Evolutionary conservation across 2,797 vertebrate species (phyloP).

Genomic region (Galaxias olidus): DNA sequence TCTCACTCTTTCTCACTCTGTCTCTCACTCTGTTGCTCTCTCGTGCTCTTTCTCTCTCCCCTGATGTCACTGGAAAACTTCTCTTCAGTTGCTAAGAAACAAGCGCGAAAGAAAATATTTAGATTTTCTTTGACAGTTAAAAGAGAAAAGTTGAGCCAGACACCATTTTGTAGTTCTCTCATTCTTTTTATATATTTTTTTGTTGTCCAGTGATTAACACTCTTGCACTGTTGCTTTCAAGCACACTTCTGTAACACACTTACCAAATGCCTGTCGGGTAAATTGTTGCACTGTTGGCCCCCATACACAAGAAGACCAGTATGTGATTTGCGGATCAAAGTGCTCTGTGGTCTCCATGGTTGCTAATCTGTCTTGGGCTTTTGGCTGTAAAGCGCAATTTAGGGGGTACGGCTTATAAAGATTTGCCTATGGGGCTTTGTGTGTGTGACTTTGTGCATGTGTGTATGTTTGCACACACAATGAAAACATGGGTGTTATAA

Average conservation of each 20-base stretch:
- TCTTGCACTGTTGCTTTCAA: too few relatives aligned
- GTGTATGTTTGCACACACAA: background rate
- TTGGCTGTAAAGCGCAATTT: too few relatives aligned
- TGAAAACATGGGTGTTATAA: too few relatives aligned
- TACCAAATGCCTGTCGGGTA: too few relatives aligned
- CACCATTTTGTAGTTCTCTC: constrained; percentile 51
- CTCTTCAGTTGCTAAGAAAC: constrained; percentile 79
- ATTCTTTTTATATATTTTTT: constrained; percentile 48
- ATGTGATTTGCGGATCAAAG: too few relatives aligned
- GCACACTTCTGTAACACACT: too few relatives aligned
- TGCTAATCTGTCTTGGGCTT: too few relatives aligned
- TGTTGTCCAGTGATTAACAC: background rate
- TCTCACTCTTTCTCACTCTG: constrained; percentile 33
- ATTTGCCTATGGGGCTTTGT: background rate
- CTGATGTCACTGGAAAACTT: constrained; percentile 78
- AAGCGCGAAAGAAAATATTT: constrained; percentile 74
- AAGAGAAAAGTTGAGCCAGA: constrained; percentile 60
- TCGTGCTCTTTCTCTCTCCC: constrained; percentile 26
- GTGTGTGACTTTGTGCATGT: background rate
- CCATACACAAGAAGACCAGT: too few relatives aligned
- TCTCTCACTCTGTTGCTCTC: constrained; percentile 5
- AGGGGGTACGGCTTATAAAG: too few relatives aligned
- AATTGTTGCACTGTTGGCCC: too few relatives aligned
- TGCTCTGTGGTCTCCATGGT: too few relatives aligned
- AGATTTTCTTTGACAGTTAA: constrained; percentile 67